phyloP scores from a whole-genome alignment of 1,140 invertebrate genomes.

The Calliopsis andreniformis region DNA sequence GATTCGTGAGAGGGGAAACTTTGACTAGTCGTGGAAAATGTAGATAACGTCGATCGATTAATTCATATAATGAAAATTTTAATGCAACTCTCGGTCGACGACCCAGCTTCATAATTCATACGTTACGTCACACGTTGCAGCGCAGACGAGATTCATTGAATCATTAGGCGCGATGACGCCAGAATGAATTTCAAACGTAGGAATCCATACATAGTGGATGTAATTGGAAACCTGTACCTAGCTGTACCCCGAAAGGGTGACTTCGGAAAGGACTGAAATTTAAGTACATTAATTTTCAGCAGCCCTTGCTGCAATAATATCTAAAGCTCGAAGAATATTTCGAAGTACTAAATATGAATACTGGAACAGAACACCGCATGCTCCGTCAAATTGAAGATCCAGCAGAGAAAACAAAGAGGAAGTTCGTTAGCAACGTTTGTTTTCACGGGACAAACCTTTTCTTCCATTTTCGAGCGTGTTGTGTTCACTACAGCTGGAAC shows the following conservation, averaged over 20 bases:
- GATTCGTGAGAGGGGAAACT: background rate
- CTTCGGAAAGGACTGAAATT: no score
- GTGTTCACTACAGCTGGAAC: constrained; percentile 3
- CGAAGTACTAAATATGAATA: no score
- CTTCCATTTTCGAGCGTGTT: constrained; percentile 15
- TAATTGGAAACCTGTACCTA: constrained; percentile 49
- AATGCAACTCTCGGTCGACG: background rate
- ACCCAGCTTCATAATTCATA: constrained; percentile 49
- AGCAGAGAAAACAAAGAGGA: constrained; percentile 31
- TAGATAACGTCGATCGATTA: constrained; percentile 13
- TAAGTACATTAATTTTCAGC: no score
- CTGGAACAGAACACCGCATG: no score
- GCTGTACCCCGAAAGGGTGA: no score
- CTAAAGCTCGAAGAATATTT: no score
- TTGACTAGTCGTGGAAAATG: background rate
- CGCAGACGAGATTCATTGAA: constrained; percentile 59
- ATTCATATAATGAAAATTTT: constrained; percentile 57
- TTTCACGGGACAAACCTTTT: constrained; percentile 40
- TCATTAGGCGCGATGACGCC: constrained; percentile 63
- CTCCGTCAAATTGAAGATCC: constrained; percentile 50
- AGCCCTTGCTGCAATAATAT: no score
- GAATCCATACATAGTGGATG: background rate
- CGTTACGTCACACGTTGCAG: constrained; percentile 10
- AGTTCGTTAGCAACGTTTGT: constrained; percentile 61
- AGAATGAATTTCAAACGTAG: constrained; percentile 58